These are phyloP conservation scores for Syritta pipiens DNA, from an alignment of 2,888 invertebrate genomes.

Conservation along the genomic window DNA sequence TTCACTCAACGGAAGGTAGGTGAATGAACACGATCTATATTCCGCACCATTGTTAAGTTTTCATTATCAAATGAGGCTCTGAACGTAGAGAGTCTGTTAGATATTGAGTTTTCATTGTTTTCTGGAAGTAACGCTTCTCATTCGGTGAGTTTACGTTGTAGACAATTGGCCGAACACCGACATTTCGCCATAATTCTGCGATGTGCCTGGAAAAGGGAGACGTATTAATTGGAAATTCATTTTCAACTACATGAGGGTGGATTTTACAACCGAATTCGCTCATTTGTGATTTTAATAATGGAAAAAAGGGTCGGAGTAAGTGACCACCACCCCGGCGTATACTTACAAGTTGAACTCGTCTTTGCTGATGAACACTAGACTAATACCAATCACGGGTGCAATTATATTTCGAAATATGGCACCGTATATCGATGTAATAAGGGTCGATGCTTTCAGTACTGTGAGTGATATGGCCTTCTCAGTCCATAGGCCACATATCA, in stretches of 20 bases:
- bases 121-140: conserved; percentile 79
- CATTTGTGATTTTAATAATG: background rate
- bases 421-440: conserved; percentile 78
- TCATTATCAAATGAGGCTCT: conserved; percentile 78
- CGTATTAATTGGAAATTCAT: background rate
- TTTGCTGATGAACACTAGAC: conserved; percentile 78
- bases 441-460: conserved; percentile 77
- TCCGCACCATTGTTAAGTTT: conserved; percentile 72
- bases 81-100: conserved; percentile 79
- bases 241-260: background rate
- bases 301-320: too few species aligned
- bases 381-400: conserved; percentile 78
- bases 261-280: background rate
- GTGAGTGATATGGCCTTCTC: conserved; percentile 76
- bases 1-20: conserved; percentile 17
- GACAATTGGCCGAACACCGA: conserved; percentile 78
- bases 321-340: too few species aligned
- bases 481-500: conserved; percentile 79
- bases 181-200: conserved; percentile 79
- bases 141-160: conserved; percentile 79
- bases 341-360: conserved; percentile 79
- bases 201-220: conserved; percentile 75
- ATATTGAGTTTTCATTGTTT: conserved; percentile 79
- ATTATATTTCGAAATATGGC: conserved; percentile 78
- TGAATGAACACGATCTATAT: background rate